A percentile compares a stretch with the other conserved stretches of the same genome.
These are phyloP conservation scores for Halictus ligatus DNA, from an alignment of 2,888 invertebrate species.

Conservation along the genomic window DNA sequence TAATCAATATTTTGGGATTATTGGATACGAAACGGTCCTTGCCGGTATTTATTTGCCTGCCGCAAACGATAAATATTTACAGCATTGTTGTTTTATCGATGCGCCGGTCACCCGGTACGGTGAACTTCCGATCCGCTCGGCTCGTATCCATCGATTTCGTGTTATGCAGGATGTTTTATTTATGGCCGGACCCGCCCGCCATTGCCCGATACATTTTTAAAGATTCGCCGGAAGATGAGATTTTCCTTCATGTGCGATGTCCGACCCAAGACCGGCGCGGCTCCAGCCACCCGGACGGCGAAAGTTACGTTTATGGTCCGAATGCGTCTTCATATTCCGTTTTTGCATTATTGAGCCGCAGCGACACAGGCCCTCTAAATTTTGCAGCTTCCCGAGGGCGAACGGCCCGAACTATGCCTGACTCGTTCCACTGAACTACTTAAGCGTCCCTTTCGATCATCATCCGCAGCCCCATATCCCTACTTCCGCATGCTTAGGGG, in stretches of 20 bases:
- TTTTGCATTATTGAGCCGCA: neutral
- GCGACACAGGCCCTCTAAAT: neutral
- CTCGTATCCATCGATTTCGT: neutral
- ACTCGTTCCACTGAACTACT: constrained; percentile 1
- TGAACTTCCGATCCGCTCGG: neutral
- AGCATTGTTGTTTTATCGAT: constrained; percentile 36
- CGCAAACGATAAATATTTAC: constrained; percentile 44
- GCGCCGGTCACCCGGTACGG: neutral
- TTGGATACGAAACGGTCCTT: constrained; percentile 15
- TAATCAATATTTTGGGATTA: constrained; percentile 49
- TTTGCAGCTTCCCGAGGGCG: neutral
- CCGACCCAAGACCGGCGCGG: neutral
- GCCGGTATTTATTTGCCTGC: constrained; percentile 6
- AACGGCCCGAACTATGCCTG: neutral
- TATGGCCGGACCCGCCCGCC: neutral
- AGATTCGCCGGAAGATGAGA: neutral
- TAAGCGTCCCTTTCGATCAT: constrained; percentile 8
- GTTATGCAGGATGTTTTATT: constrained; percentile 10
- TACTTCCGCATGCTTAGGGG: neutral
- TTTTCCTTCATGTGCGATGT: neutral
- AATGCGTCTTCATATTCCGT: neutral
- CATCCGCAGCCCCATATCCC: neutral
- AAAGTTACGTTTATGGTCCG: neutral
- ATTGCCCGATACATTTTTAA: neutral
- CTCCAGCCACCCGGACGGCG: neutral